A percentile compares a stretch with the other conserved stretches of the same genome.
These are phyloP conservation scores for Chalcosyrphus nemorum DNA, from an alignment of 2,888 invertebrate genomes.

Conservation along the genomic window DNA sequence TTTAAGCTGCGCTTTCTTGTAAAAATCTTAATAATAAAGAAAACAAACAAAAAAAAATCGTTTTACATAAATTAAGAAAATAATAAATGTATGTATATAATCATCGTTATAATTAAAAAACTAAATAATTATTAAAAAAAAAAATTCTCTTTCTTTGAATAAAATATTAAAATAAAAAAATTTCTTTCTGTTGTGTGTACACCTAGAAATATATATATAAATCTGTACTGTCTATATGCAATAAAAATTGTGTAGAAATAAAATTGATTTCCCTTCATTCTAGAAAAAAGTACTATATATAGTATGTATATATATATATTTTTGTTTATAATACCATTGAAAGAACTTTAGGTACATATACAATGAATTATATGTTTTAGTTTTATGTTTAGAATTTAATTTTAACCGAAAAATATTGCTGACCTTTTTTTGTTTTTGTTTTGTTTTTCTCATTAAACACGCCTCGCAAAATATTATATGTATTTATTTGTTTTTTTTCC, in stretches of 20 bases:
- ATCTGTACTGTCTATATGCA: slow-evolving; percentile 19
- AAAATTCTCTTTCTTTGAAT: slow-evolving; percentile 27
- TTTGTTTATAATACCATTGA: slow-evolving; percentile 63
- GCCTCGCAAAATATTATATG: slow-evolving; percentile 65
- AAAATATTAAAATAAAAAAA: slow-evolving; percentile 27
- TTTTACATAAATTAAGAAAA: slow-evolving; percentile 55
- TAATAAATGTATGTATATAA: no score
- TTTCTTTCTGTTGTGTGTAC: slow-evolving; percentile 19
- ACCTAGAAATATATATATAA: slow-evolving; percentile 15
- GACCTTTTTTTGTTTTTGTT: slow-evolving; percentile 10
- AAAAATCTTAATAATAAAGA: slow-evolving; percentile 34
- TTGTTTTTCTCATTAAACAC: slow-evolving; percentile 55
- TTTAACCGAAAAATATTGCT: slow-evolving; percentile 54
- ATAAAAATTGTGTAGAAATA: slow-evolving; percentile 13
- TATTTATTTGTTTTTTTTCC: slow-evolving; percentile 19
- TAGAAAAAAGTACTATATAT: slow-evolving; percentile 26
- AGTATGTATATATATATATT: not conserved
- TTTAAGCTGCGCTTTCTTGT: slow-evolving; percentile 61
- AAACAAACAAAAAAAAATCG: slow-evolving; percentile 38
- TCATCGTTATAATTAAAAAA: slow-evolving; percentile 23
- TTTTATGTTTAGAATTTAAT: not conserved
- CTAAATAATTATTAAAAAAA: slow-evolving; percentile 31
- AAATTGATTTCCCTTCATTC: slow-evolving; percentile 24
- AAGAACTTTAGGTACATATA: slow-evolving; percentile 58
- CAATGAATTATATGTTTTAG: slow-evolving; percentile 21